Base-by-base conservation (phyloP, 2,113 vertebrate genomes). In the Mola mola region DNA sequence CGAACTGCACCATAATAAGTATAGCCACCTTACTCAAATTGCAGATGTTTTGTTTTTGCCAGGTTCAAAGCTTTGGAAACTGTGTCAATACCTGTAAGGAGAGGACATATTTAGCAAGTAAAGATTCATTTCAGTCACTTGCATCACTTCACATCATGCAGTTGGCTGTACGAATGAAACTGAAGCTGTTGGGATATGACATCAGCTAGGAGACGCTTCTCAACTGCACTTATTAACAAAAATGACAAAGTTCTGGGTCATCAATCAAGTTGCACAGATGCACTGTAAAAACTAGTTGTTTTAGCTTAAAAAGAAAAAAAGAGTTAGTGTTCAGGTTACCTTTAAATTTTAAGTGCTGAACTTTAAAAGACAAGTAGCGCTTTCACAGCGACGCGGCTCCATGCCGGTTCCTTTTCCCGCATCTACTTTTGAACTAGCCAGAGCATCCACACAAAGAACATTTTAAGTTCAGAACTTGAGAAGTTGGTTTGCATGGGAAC, bases 81-180 rank as follows among this genome's bases (percentile, higher is more conserved):
- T 76, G 31, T 81, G 81, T 91, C 79, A 88, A 81, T 86, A 89
- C 81, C 87, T 89, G 84, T 82, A 66, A 88, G 78, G 75, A 79
- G 78, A 66, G 29, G 44, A 25, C 47, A 52, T 87, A 72, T 85
- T 89, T 86, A 83, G 64, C 65, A 19, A 68, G 67, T 34, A 48
- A 57, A 68, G 71, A 85, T 55, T 62, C 49, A 38, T 90, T 91
- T 81, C 90, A 59, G 36, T 44, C 47, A 20, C 56, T 91, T 91
- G 88, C 88, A 88, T 91, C 88, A 90, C 56, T 9, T n/a, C 24
- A 61, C 82, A 84, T 87, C 86, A 82, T 69, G 47, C 71, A 68
- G 58, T 75, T 79, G 65, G 65, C 73, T 76, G 76, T 78, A 58
- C 79, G 79, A 61, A 51, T 75, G 49, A 57, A 71, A 10, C 60